phyloP scores from a whole-genome alignment of 1,140 invertebrate genomes.

The Camponotus vicinus region DNA sequence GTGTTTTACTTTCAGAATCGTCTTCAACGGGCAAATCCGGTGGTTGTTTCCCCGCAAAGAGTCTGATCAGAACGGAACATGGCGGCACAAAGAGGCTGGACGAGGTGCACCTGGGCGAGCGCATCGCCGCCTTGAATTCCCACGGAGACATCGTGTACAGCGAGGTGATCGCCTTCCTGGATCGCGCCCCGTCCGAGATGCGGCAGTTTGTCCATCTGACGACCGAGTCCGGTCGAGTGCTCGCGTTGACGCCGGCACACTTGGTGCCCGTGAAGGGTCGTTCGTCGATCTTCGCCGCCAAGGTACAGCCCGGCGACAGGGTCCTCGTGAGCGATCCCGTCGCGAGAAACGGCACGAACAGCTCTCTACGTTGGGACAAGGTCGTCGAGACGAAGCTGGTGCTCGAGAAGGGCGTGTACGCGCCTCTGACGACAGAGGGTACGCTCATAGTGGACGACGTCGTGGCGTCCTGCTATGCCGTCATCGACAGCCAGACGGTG shows the following conservation, averaged over 20 bases:
- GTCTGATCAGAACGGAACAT: constrained; percentile 87
- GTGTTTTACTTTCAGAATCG: constrained; percentile 91
- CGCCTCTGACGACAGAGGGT: constrained; percentile 95
- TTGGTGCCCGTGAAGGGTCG: constrained; percentile 88
- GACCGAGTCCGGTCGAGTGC: constrained; percentile 89
- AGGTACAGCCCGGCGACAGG: constrained; percentile 86
- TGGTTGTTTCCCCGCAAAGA: constrained; percentile 92
- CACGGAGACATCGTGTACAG: constrained; percentile 90
- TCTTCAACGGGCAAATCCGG: constrained; percentile 93
- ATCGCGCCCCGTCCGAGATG: constrained; percentile 90
- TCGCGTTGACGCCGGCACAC: constrained; percentile 95
- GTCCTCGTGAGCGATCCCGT: constrained; percentile 83
- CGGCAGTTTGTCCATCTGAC: constrained; percentile 91
- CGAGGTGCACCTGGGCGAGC: constrained; percentile 92
- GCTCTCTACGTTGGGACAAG: constrained; percentile 85
- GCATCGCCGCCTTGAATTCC: constrained; percentile 91
- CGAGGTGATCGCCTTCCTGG: constrained; percentile 96
- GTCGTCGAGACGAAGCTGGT: constrained; percentile 88
- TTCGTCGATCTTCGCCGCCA: constrained; percentile 88
- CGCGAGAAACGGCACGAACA: constrained; percentile 77
- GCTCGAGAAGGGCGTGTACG: constrained; percentile 92
- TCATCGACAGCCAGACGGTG: constrained; percentile 93
- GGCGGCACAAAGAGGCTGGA: constrained; percentile 87
- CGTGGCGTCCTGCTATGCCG: constrained; percentile 97
- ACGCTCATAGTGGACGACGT: constrained; percentile 96